Evolutionary conservation across 1,140 invertebrate genomes (phyloP), one percentile per base, ranked within the genome.

Genomic region (Diorhabda carinulata): DNA sequence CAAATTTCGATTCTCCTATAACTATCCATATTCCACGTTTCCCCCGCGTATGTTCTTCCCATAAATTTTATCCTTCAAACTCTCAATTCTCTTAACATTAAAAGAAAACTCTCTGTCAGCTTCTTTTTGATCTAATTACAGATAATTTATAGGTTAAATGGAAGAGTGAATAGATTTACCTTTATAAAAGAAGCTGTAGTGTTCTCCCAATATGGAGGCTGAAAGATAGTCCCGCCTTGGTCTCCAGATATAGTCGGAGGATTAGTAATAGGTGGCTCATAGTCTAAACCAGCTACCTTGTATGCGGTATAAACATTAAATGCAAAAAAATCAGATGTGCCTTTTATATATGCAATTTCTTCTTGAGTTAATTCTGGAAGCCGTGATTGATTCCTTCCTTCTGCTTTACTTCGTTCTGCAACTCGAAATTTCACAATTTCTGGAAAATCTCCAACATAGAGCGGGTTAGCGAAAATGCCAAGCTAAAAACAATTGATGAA

Each of bases 291-390:
- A 10, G 40, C 9, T 40, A 66, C 65, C 57, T 52, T 9, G 43
- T 41, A 66, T 2, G 65, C 40, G 8, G 56, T 66, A 43, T 58
- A 66, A 9, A n/a, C 41, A 67, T 88, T 89, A 2, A 90, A 70
- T 9, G 86, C 87, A 64, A 88, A 84, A 79, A 87, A 89, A 74
- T 89, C 88, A 0, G 82, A 81, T 5, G 84, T 84, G 47, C 87
- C 88, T 59, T 82, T 84, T 4, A 90, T 84, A 41, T 80, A 74
- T 60, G 81, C 73, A 1, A 86, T 81, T 79, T 89, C 87, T 68
- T 86, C 84, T 0, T 78, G 68, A 8, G 85, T 88, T 71, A 91
- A 90, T 65, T 80, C 83, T 0, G 87, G 87, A 25, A 90, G 78
- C 43, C 65, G 65, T 7, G 65, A 66, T 40, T 57, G 42, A 7